Evolutionary conservation across 1,140 invertebrate species (phyloP), one percentile per base, ranked within the genome.

Genomic region (Solenopsis invicta): DNA sequence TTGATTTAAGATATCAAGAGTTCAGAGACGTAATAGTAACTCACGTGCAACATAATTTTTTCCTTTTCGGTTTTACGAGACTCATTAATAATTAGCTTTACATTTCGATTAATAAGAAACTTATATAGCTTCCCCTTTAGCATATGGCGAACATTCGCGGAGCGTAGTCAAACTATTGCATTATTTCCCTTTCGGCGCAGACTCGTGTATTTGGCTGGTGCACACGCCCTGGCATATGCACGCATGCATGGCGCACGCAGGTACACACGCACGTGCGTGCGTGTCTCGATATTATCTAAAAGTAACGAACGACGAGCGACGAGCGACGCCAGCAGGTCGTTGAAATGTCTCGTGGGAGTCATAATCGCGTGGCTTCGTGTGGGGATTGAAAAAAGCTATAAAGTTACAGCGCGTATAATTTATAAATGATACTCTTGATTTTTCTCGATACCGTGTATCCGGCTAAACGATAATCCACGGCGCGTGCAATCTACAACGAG

Each of bases 291-390:
- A 52, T 74, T 82, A 84, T 84, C 80, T 74, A 74, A 84, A 84
- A 84, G 75, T 84, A 84, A 84, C 80, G 61, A n/a, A n/a, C n/a
- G n/a, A n/a, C n/a, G 29, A 62, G 80, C 69, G 69, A 84, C 80
- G 69, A 50, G 69, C 41, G 69, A 61, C 69, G 69, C 69, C 80
- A 21, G 41, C 54, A 16, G 41, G 67, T 82, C 54, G 50, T 71
- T 45, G 16, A 67, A 54, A 41, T 41, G 80, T 82, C 80, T 82
- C 80, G 52, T n/a, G 67, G 52, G 80, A 61, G 41, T 61, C 67
- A 61, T 82, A 82, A 72, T 82, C 67, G 67, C 67, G 67, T 61
- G 54, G 54, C 54, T 21, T 8, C 29, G 24, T 12, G 41, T 4
- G 69, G 24, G 54, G 80, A 74, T 74, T 74, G 69, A 61, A 84